Evolutionary conservation across 1,140 invertebrate genomes (phyloP).

Genomic region (Aphis craccivora): DNA sequence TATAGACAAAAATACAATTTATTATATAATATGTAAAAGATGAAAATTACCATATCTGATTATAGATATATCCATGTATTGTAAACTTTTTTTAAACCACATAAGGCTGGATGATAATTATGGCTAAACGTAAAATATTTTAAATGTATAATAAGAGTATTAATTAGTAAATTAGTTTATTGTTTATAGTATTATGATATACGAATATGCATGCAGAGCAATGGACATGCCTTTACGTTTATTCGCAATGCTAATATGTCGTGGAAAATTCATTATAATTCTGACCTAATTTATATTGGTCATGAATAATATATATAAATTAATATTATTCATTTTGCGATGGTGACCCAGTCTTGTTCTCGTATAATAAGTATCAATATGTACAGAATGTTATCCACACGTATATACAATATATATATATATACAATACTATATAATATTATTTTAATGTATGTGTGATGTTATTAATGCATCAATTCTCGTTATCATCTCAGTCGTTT

Average conservation of each 20-base stretch:
- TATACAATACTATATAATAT: not conserved
- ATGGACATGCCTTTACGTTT: not conserved
- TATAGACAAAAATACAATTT: too few species aligned
- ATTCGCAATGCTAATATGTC: not conserved
- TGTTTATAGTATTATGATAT: not conserved
- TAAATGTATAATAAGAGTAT: not conserved
- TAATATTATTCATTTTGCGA: not conserved
- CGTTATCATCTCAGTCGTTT: not conserved
- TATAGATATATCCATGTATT: too few species aligned
- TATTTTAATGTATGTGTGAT: not conserved
- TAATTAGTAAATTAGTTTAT: not conserved
- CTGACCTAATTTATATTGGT: not conserved
- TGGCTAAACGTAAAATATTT: too few species aligned
- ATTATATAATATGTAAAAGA: too few species aligned
- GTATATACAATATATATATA: too few species aligned
- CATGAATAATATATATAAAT: not conserved
- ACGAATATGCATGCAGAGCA: not conserved
- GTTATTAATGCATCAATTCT: not conserved
- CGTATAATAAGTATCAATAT: not conserved
- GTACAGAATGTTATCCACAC: not conserved
- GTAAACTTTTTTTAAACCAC: too few species aligned
- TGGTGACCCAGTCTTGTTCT: not conserved
- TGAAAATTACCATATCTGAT: too few species aligned
- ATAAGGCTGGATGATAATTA: too few species aligned
- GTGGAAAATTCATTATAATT: not conserved